Evolutionary conservation across 2,888 invertebrate species (phyloP).

Genomic region (Falcaria lacertinaria): DNA sequence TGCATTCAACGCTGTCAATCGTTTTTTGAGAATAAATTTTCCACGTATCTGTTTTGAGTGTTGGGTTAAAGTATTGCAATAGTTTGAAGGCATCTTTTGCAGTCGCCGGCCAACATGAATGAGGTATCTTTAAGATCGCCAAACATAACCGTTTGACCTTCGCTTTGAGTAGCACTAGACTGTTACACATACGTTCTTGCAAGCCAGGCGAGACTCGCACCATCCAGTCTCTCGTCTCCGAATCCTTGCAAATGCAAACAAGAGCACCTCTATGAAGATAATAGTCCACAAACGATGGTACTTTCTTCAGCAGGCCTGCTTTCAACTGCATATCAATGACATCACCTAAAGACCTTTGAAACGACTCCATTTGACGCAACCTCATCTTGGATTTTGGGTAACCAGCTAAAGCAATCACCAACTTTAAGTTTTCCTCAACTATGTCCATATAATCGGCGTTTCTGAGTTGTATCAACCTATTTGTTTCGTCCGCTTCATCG

Average conservation of each 20-base stretch:
- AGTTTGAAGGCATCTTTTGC: slow-evolving; percentile 62
- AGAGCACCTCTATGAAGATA: slow-evolving; percentile 65
- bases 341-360: slow-evolving; percentile 50
- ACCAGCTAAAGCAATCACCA: slow-evolving; percentile 57
- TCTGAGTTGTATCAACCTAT: slow-evolving; percentile 53
- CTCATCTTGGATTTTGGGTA: slow-evolving; percentile 66
- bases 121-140: slow-evolving; percentile 58
- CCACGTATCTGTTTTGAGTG: slow-evolving; percentile 54
- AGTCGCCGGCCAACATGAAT: slow-evolving; percentile 52
- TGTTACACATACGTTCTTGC: slow-evolving; percentile 60
- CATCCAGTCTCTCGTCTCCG: slow-evolving; percentile 61
- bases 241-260: slow-evolving; percentile 63
- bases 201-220: slow-evolving; percentile 57
- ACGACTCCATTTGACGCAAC: slow-evolving; percentile 54
- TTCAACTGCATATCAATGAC: slow-evolving; percentile 66
- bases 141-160: slow-evolving; percentile 60
- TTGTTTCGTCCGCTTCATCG: slow-evolving; percentile 56
- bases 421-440: slow-evolving; percentile 55
- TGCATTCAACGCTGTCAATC: slow-evolving; percentile 42
- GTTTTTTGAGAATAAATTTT: slow-evolving; percentile 57
- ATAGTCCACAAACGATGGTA: slow-evolving; percentile 59
- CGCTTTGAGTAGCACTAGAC: slow-evolving; percentile 52
- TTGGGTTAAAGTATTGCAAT: slow-evolving; percentile 67
- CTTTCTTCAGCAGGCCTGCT: slow-evolving; percentile 48
- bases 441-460: slow-evolving; percentile 58